Evolutionary conservation across 2,113 vertebrate genomes (phyloP), one percentile per base, ranked within the genome.

Genomic region (Otocyon megalotis): DNA sequence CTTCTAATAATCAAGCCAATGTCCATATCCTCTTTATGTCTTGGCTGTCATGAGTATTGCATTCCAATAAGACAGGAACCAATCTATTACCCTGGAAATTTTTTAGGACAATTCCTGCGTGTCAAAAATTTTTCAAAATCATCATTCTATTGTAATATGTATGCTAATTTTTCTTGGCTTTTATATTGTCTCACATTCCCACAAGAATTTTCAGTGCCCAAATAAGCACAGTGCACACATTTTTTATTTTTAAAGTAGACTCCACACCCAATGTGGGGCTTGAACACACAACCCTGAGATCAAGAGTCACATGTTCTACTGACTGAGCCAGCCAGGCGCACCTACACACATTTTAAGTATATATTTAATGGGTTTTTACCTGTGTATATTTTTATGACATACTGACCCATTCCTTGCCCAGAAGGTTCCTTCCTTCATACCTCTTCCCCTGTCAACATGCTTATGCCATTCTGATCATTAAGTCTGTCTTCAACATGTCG

Each of bases 111-210:
- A 90, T 43, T 90, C 14, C 60, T 7, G n/a, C 22, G 86, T 16
- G 22, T 71, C 14, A 92, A 76, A 72, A 91, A 58, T n/a, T 50
- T 88, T 93, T 74, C 71, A 97, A 80, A 90, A 86, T 80, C 72
- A 72, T 65, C 3, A 1, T 63, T 7, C 43, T 43, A 69, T 74
- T 94, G 5, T 32, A 53, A 5, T 77, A 53, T 10, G 8, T 77
- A 58, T n/a, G 30, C 81, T 90, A 90, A 22, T 30, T 69, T 20
- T 17, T 91, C 37, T 62, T 97, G 60, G 26, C 28, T 86, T 95
- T 95, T 62, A 87, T 37, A 93, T 95, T 54, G 43, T 60, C 90
- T 90, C 37, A 28, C 7, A 69, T 93, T 19, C 3, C 17, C 37
- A 76, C 4, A 74, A 86, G 37, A 93, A 90, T 74, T 74, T 67